Percentiles rank a stretch among this genome's conserved stretches.
These are phyloP conservation scores for Sisyra nigra DNA, from an alignment of 2,888 invertebrate species.

Conservation along the genomic window DNA sequence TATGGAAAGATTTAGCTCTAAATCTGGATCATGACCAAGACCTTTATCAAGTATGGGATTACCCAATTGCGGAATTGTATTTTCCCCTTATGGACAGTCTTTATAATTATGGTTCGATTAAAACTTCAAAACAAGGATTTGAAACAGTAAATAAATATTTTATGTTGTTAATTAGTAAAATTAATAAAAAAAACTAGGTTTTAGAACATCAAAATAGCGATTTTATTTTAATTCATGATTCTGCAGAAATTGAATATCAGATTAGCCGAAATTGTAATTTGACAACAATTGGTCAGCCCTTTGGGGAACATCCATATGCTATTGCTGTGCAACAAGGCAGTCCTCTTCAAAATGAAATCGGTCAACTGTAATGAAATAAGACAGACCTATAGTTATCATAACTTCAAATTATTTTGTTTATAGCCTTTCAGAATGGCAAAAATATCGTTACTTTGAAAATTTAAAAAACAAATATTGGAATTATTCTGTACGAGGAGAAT, in stretches of 20 bases:
- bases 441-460: conserved; percentile 67
- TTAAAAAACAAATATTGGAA: conserved; percentile 78
- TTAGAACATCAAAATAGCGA: conserved; percentile 62
- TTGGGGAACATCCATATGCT: conserved; percentile 80
- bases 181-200: conserved; percentile 25
- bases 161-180: no score
- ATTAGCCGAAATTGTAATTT: conserved; percentile 70
- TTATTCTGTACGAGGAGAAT: conserved; percentile 46
- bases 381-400: neutral
- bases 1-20: conserved; percentile 79
- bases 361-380: conserved; percentile 30
- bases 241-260: conserved; percentile 69
- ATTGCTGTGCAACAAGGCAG: conserved; percentile 82
- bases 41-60: conserved; percentile 79
- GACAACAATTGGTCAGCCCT: conserved; percentile 76
- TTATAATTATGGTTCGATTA: conserved; percentile 58
- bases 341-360: conserved; percentile 50
- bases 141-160: conserved; percentile 31
- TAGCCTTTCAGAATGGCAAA: conserved; percentile 64
- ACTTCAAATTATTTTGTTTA: conserved; percentile 4
- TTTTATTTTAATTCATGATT: conserved; percentile 81
- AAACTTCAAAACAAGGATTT: conserved; percentile 56
- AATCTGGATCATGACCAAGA: conserved; percentile 66
- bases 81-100: conserved; percentile 75
- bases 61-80: conserved; percentile 82